These are phyloP conservation scores for Megathymus violae DNA, from an alignment of 1,140 invertebrate genomes.

Conservation along the genomic window DNA sequence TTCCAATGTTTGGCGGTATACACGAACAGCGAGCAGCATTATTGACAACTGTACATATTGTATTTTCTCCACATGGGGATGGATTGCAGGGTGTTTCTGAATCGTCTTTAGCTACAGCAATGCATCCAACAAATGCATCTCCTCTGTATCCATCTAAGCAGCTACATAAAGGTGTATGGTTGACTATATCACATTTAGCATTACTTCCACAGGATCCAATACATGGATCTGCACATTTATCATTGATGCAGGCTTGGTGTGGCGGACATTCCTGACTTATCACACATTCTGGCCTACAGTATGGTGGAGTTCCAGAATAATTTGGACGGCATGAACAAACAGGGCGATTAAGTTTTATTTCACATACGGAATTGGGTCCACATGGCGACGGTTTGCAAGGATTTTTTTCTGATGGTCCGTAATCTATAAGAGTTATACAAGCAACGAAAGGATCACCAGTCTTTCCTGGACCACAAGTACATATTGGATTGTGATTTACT, in stretches of 20 bases:
- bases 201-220: conserved; percentile 89
- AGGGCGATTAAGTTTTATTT: conserved; percentile 90
- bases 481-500: conserved; percentile 93
- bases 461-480: conserved; percentile 89
- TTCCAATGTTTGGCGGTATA: conserved; percentile 93
- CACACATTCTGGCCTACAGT: conserved; percentile 90
- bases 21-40: conserved; percentile 90
- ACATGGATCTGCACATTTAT: conserved; percentile 92
- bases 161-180: conserved; percentile 92
- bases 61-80: conserved; percentile 93
- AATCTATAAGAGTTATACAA: conserved; percentile 84
- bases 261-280: conserved; percentile 90
- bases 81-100: conserved; percentile 89
- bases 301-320: conserved; percentile 89
- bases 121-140: conserved; percentile 92
- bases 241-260: conserved; percentile 90
- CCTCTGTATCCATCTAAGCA: conserved; percentile 91
- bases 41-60: conserved; percentile 88
- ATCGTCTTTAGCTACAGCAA: conserved; percentile 79
- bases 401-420: conserved; percentile 83
- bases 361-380: conserved; percentile 93
- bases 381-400: conserved; percentile 93
- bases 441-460: conserved; percentile 92
- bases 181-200: conserved; percentile 91
- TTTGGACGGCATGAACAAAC: conserved; percentile 91